Evolutionary conservation across 2,113 vertebrate species (phyloP).

Genomic region (Cebus imitator): DNA sequence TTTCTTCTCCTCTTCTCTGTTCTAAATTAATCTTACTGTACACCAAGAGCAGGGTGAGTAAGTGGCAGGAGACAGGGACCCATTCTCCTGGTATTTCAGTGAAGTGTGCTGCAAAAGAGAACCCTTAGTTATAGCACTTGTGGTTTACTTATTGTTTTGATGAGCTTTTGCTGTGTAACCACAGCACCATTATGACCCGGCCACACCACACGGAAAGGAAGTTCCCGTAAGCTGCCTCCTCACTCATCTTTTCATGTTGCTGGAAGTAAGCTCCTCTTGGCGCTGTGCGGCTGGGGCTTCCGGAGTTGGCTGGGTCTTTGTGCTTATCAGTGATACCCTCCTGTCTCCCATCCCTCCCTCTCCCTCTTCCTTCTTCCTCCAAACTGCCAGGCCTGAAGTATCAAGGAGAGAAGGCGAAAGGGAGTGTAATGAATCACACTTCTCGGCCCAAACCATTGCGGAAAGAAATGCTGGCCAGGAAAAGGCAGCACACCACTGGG

Average conservation of each 20-base stretch:
- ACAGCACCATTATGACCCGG: constrained; percentile 51
- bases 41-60: fast-evolving
- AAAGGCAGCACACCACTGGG: not conserved
- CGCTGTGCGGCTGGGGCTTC: not conserved
- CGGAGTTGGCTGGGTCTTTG: constrained; percentile 50
- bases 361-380: constrained; percentile 66
- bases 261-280: constrained; percentile 52
- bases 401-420: not conserved
- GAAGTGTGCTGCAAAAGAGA: not conserved
- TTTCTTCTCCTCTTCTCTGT: not conserved
- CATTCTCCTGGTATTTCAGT: not conserved
- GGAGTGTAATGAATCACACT: not conserved
- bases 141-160: constrained; percentile 75
- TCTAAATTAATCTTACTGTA: not conserved
- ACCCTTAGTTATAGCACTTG: not conserved
- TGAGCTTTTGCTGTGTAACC: constrained; percentile 52
- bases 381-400: not conserved
- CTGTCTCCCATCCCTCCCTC: constrained; percentile 58
- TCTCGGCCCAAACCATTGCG: not conserved
- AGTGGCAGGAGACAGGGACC: not conserved
- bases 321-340: constrained; percentile 69
- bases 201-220: constrained; percentile 58
- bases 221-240: constrained; percentile 57
- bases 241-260: constrained; percentile 58
- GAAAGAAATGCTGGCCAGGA: constrained; percentile 12